Evolutionary conservation across 2,888 invertebrate species (phyloP).

Genomic region (Therioaphis trifolii): DNA sequence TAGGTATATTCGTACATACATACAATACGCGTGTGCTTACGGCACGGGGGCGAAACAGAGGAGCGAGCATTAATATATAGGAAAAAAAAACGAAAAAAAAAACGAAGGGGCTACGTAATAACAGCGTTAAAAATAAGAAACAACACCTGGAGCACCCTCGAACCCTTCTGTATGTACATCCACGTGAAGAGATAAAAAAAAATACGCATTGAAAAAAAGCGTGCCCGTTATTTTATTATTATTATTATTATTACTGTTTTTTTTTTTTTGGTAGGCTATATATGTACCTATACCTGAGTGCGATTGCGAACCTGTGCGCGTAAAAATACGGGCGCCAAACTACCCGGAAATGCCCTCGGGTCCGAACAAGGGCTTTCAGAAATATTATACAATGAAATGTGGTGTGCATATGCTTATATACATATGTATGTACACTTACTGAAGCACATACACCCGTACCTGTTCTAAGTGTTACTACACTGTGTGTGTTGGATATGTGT

Average conservation of each 20-base stretch:
- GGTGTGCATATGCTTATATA: not conserved
- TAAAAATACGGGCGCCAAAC: constrained; percentile 1
- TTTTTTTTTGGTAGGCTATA: constrained; percentile 11
- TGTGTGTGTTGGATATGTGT: too few species aligned
- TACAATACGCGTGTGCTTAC: not conserved
- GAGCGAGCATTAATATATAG: not conserved
- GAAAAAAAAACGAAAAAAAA: constrained; percentile 21
- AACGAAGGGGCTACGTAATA: constrained; percentile 55
- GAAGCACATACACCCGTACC: too few species aligned
- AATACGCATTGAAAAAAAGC: constrained; percentile 28
- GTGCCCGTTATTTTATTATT: constrained; percentile 40
- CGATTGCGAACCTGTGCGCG: constrained; percentile 43
- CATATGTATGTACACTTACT: not conserved
- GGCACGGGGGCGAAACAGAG: constrained; percentile 19
- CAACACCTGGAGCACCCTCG: constrained; percentile 62
- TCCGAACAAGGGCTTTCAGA: constrained; percentile 45
- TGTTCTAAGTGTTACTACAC: too few species aligned
- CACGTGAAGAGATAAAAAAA: constrained; percentile 39
- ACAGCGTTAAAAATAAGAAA: constrained; percentile 63
- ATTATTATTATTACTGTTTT: not conserved
- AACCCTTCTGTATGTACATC: constrained; percentile 46
- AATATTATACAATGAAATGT: constrained; percentile 14
- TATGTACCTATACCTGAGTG: constrained; percentile 27
- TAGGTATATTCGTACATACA: too few species aligned
- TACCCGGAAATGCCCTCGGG: constrained; percentile 49